phyloP scores from a whole-genome alignment of 2,888 invertebrate species.

The Anthophora plumipes region DNA sequence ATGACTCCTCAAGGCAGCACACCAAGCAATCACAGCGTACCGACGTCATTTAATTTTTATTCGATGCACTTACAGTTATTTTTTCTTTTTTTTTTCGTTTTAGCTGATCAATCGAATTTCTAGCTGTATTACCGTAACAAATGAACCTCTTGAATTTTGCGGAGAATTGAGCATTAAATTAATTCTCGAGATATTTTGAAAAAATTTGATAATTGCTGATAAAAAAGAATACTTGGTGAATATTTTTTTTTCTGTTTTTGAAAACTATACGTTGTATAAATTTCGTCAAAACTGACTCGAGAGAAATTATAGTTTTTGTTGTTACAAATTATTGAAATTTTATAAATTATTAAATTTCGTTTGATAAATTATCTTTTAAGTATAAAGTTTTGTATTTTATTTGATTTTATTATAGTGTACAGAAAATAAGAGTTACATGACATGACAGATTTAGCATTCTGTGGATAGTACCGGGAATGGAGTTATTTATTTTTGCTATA shows the following conservation, averaged over 20 bases:
- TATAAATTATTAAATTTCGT: neutral
- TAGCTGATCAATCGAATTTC: neutral
- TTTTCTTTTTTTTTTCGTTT: constrained; percentile 2
- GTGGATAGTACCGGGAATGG: too few relatives aligned
- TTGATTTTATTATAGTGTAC: neutral
- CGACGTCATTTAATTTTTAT: constrained; percentile 74
- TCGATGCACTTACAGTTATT: neutral
- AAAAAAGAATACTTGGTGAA: too few relatives aligned
- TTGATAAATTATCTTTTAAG: neutral
- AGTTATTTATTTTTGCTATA: neutral
- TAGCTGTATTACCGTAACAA: neutral
- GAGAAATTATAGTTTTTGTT: neutral
- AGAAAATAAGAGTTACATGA: neutral
- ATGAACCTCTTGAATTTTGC: neutral
- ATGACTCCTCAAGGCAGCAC: constrained; percentile 77
- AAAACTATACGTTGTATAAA: too few relatives aligned
- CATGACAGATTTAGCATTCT: neutral
- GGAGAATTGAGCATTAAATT: too few relatives aligned
- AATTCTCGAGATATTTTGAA: too few relatives aligned
- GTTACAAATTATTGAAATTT: neutral
- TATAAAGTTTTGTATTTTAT: neutral
- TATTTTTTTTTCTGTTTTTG: too few relatives aligned
- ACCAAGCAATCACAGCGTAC: constrained; percentile 76
- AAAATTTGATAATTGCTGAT: too few relatives aligned
- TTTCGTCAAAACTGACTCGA: neutral